Evolutionary conservation across 2,888 invertebrate species (phyloP).

Genomic region (Trichopria drosophilae): DNA sequence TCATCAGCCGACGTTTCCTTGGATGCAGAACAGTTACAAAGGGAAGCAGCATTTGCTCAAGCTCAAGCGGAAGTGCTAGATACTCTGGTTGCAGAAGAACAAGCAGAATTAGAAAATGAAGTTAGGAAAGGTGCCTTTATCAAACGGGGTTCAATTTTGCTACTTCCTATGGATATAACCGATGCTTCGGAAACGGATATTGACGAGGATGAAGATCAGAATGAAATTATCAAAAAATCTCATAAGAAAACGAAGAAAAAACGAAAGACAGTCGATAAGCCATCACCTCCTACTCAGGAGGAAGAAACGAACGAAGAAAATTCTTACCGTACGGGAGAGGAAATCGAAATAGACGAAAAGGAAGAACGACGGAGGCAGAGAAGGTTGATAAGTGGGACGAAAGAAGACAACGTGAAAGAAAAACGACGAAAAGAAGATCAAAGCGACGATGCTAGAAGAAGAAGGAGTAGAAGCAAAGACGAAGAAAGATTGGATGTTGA

Average conservation of each 20-base stretch:
- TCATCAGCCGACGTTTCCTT: conserved; percentile 49
- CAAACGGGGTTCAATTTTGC: conserved; percentile 29
- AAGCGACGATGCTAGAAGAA: conserved; percentile 20
- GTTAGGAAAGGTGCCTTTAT: conserved; percentile 45
- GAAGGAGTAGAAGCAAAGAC: conserved; percentile 12
- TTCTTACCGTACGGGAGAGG: too few species aligned
- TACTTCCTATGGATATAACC: conserved; percentile 11
- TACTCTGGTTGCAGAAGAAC: conserved; percentile 53
- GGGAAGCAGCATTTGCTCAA: conserved; percentile 50
- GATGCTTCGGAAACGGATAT: conserved; percentile 28
- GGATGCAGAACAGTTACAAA: conserved; percentile 48
- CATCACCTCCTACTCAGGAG: too few species aligned
- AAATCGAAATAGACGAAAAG: too few species aligned
- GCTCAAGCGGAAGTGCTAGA: conserved; percentile 54
- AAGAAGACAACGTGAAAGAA: too few species aligned
- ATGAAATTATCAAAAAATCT: conserved; percentile 27
- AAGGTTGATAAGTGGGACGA: too few species aligned
- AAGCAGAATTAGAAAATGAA: conserved; percentile 52
- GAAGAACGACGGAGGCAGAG: too few species aligned
- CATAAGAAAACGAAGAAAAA: conserved; percentile 43
- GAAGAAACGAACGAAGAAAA: too few species aligned
- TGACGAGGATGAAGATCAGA: conserved; percentile 34
- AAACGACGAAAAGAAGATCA: too few species aligned
- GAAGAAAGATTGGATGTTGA: conserved; percentile 2
- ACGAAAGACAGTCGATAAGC: conserved; percentile 40